A percentile compares a stretch with the other conserved stretches of the same genome.
phyloP scores from a whole-genome alignment of 2,888 invertebrate species.

The Amblyjoppa fuscipennis region DNA sequence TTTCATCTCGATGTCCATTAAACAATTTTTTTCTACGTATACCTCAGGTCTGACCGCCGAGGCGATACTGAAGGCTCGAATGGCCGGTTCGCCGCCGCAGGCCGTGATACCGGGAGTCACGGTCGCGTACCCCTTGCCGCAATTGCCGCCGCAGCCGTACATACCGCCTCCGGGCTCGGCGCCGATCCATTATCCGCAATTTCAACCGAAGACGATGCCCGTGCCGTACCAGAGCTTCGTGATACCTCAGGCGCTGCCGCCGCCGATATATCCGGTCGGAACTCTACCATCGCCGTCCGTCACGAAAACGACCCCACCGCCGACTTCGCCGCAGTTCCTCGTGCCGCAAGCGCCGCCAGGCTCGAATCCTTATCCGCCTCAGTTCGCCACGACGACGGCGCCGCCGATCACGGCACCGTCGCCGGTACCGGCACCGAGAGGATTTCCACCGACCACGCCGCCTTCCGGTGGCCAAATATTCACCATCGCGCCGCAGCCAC shows the following conservation, averaged over 20 bases:
- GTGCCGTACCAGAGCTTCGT: slow-evolving; percentile 78
- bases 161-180: slow-evolving; percentile 83
- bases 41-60: slow-evolving; percentile 81
- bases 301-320: slow-evolving; percentile 61
- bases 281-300: slow-evolving; percentile 37
- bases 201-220: slow-evolving; percentile 76
- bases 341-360: slow-evolving; percentile 83
- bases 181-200: slow-evolving; percentile 80
- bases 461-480: slow-evolving; percentile 67
- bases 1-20: too few relatives aligned
- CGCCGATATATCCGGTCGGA: slow-evolving; percentile 45
- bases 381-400: slow-evolving; percentile 75
- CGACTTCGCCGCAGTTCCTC: slow-evolving; percentile 73
- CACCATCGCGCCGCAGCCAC: slow-evolving; percentile 69
- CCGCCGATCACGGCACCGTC: slow-evolving; percentile 72
- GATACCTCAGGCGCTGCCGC: slow-evolving; percentile 68
- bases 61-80: slow-evolving; percentile 80
- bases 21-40: neutral
- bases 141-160: slow-evolving; percentile 83
- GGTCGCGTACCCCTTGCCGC: slow-evolving; percentile 75
- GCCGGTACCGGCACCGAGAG: slow-evolving; percentile 66
- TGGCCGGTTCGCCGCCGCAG: slow-evolving; percentile 74
- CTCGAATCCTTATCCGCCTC: slow-evolving; percentile 83
- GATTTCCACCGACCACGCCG: slow-evolving; percentile 72
- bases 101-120: slow-evolving; percentile 62